Base-by-base conservation (phyloP, 2,797 vertebrate genomes). In the Typhlichthys subterraneus region DNA sequence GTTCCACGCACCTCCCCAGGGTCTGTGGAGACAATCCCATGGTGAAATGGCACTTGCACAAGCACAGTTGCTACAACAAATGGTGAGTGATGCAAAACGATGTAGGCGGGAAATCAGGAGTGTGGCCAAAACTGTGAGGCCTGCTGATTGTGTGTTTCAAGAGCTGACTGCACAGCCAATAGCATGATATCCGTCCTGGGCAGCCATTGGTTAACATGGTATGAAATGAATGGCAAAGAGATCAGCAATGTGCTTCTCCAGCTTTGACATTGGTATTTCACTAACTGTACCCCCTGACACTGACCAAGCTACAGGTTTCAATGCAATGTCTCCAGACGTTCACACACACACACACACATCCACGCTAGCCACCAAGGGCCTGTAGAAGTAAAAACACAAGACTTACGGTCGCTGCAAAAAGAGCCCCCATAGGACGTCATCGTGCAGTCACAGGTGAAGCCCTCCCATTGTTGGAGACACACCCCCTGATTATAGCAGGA, bases 391-490 rank as follows among this genome's bases (percentile, higher is more conserved):
- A 58, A 63, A 38, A 29, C 0, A 0, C 1, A 49, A 17, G 15
- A 94, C 96, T 96, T 85, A 97, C 96, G 96, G 80, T 97, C 95
- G n/a, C 93, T 95, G 92, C 96, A 97, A 67, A 95, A 91, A 2
- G 95, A 93, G 80, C 96, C 96, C 57, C 95, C 93, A 0, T 96
- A 96, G 77, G 96, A 95, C 73, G 96, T 97, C 95, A 97, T 96
- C 80, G 89, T 94, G 83, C 96, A 97, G 90, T 97, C 96, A 31
- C 96, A 97, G 52, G 94, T 94, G 90, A 95, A 97, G 89, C 95
- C 95, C 73, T 97, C 95, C 96, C 96, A 97, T 82, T 97, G 95
- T 88, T 97, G 96, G 87, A 97, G 89, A 93, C 95, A 97, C 82
- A 96, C 95, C 64, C 96, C 95, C 92, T 96, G 95, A 90, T 97